phyloP scores from a whole-genome alignment of 2,797 vertebrate species.

The Knipowitschia caucasica region DNA sequence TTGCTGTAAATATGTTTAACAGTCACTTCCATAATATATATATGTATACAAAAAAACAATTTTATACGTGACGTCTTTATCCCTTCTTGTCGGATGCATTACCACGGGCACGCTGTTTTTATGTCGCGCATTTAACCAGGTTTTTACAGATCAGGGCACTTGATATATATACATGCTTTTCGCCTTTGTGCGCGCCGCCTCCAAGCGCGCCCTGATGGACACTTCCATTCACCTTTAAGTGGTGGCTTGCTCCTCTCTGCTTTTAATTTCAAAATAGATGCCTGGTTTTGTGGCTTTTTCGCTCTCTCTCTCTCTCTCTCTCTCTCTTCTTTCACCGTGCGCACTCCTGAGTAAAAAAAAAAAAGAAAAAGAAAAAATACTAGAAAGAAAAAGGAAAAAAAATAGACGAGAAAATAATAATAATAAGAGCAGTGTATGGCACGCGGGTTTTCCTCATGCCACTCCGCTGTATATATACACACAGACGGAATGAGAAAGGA shows the following conservation, averaged over 20 bases:
- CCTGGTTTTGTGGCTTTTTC: constrained; percentile 79
- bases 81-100: constrained; percentile 52
- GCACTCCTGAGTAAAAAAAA: constrained; percentile 79
- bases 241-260: constrained; percentile 78
- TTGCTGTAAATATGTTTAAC: no score
- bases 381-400: constrained; percentile 53
- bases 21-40: no score
- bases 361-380: neutral
- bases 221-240: constrained; percentile 85
- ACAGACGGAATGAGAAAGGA: constrained; percentile 67
- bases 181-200: constrained; percentile 54
- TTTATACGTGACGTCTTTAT: constrained; percentile 58
- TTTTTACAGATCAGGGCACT: constrained; percentile 76
- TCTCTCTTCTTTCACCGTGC: constrained; percentile 62
- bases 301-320: no score
- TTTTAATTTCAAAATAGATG: constrained; percentile 88
- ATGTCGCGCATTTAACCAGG: constrained; percentile 70
- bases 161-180: constrained; percentile 68
- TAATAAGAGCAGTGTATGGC: constrained; percentile 81
- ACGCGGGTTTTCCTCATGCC: constrained; percentile 51
- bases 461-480: constrained; percentile 72
- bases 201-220: constrained; percentile 78
- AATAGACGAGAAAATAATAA: constrained; percentile 65
- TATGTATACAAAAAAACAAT: no score
- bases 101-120: constrained; percentile 59